Percentiles rank a stretch among this genome's conserved stretches.
phyloP scores from a whole-genome alignment of 2,888 invertebrate species.

The Antitype chi region DNA sequence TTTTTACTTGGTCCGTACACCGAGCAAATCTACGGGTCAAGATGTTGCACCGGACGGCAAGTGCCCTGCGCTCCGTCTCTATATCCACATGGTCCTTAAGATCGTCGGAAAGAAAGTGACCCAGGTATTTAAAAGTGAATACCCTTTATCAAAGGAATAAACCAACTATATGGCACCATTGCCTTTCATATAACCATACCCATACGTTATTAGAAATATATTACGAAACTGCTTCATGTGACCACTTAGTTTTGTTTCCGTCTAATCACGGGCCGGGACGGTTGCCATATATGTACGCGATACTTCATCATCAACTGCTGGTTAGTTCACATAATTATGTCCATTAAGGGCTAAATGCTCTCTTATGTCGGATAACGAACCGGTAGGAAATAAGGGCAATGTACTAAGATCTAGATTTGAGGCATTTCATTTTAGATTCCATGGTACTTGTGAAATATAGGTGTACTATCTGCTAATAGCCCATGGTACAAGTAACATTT shows the following conservation, averaged over 20 bases:
- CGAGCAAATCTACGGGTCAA: no score
- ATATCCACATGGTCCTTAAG: no score
- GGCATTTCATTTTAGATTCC: slow-evolving; percentile 15
- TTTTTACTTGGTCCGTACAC: no score
- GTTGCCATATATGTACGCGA: slow-evolving; percentile 54
- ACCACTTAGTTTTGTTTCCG: slow-evolving; percentile 45
- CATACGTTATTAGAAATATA: slow-evolving; percentile 36
- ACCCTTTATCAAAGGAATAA: not conserved
- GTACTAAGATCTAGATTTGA: not conserved
- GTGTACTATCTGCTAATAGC: not conserved
- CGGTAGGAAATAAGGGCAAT: slow-evolving; percentile 26
- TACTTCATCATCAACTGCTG: slow-evolving; percentile 45
- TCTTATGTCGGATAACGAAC: slow-evolving; percentile 24
- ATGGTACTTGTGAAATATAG: not conserved
- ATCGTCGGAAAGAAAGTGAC: no score
- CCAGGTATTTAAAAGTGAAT: no score
- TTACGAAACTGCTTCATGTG: slow-evolving; percentile 47
- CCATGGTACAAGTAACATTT: not conserved
- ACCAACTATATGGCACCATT: not conserved
- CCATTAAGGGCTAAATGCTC: slow-evolving; percentile 49
- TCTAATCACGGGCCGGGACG: slow-evolving; percentile 40
- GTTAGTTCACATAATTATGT: slow-evolving; percentile 55
- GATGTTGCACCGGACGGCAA: no score
- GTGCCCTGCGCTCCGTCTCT: no score
- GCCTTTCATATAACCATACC: slow-evolving; percentile 21